phyloP scores from a whole-genome alignment of 2,888 invertebrate genomes.

The Pyralis farinalis region DNA sequence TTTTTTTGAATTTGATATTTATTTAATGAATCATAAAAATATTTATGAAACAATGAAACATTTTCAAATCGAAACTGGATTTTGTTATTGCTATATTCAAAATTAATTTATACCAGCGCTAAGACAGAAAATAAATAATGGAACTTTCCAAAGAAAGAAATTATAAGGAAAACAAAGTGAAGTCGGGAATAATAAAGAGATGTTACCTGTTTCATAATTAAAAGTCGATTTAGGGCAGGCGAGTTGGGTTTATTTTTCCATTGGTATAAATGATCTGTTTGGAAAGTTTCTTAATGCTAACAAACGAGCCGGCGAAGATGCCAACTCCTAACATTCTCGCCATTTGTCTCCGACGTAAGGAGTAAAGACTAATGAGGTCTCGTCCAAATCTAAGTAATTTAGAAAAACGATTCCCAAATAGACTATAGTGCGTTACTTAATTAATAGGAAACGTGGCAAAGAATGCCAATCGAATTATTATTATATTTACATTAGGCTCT shows the following conservation, averaged over 20 bases:
- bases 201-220: slow-evolving; percentile 30
- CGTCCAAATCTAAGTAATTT: slow-evolving; percentile 24
- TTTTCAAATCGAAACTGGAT: too few species aligned
- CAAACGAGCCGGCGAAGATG: slow-evolving; percentile 48
- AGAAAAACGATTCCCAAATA: neutral
- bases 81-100: too few species aligned
- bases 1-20: too few species aligned
- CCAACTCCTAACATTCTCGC: slow-evolving; percentile 42
- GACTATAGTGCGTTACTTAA: neutral
- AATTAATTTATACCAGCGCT: too few species aligned
- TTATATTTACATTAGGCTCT: too few species aligned
- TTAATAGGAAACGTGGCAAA: too few species aligned
- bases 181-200: slow-evolving; percentile 11
- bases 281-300: slow-evolving; percentile 59
- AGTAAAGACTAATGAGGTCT: slow-evolving; percentile 47
- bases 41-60: too few species aligned
- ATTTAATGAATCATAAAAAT: too few species aligned
- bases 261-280: slow-evolving; percentile 55
- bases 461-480: too few species aligned
- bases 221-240: slow-evolving; percentile 29
- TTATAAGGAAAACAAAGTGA: slow-evolving; percentile 23
- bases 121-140: neutral
- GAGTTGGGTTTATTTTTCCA: slow-evolving; percentile 40
- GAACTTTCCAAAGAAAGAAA: slow-evolving; percentile 1
- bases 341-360: slow-evolving; percentile 58